Evolutionary conservation across 2,888 invertebrate genomes (phyloP).

Genomic region (Apantesis nais): DNA sequence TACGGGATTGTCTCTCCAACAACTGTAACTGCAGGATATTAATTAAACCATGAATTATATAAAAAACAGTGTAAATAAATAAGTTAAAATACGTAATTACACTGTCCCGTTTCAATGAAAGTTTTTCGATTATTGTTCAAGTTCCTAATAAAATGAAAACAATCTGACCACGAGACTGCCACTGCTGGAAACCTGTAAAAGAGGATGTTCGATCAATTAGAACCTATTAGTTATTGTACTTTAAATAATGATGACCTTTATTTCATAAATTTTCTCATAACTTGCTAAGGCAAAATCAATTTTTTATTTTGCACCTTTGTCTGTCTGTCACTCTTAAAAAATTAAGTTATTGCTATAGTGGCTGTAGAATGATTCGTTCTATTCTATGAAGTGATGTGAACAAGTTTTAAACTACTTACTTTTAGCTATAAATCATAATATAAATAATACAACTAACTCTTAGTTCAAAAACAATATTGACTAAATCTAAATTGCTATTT

Average conservation of each 20-base stretch:
- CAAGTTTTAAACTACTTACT: too few species aligned
- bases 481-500: too few species aligned
- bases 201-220: conserved; percentile 10
- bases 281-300: too few species aligned
- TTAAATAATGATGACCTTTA: neutral
- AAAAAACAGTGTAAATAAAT: conserved; percentile 11
- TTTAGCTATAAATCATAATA: too few species aligned
- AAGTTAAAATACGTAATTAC: conserved; percentile 29
- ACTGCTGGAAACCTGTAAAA: conserved; percentile 31
- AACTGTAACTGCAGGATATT: neutral
- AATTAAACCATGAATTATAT: conserved; percentile 2
- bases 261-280: neutral
- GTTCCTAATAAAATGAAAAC: conserved; percentile 43
- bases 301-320: too few species aligned
- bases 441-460: too few species aligned
- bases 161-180: conserved; percentile 37
- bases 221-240: neutral
- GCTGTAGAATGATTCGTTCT: too few species aligned
- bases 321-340: too few species aligned
- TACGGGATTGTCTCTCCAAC: neutral
- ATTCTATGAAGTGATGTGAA: too few species aligned
- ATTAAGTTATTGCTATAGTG: too few species aligned
- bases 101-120: conserved; percentile 38
- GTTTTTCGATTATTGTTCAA: conserved; percentile 32
- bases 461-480: too few species aligned